Evolutionary conservation across 1,140 invertebrate genomes (phyloP).

Genomic region (Drosophila nebulosa): DNA sequence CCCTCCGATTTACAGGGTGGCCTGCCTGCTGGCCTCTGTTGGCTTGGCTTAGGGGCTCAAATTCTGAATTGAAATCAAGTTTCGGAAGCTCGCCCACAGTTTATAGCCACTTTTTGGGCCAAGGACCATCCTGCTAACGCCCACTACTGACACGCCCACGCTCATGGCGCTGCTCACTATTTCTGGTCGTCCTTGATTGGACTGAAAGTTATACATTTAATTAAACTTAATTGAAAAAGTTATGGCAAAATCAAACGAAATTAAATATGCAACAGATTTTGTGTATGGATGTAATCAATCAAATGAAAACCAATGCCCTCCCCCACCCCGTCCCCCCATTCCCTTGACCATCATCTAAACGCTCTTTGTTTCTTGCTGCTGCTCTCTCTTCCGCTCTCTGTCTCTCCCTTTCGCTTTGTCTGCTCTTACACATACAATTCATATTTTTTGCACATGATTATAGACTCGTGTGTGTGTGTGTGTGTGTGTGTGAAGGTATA

Average conservation of each 20-base stretch:
- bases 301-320: constrained; percentile 24
- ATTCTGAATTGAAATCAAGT: neutral
- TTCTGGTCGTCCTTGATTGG: neutral
- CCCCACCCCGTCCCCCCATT: no score
- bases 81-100: neutral
- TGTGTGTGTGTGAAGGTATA: constrained; percentile 38
- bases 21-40: no score
- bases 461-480: neutral
- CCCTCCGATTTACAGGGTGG: no score
- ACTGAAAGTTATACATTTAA: constrained; percentile 62
- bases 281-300: constrained; percentile 45
- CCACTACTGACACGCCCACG: neutral
- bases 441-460: neutral
- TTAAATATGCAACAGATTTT: constrained; percentile 74
- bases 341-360: no score
- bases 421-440: constrained; percentile 2
- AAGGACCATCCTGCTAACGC: neutral
- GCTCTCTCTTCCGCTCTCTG: no score
- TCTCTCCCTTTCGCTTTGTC: no score
- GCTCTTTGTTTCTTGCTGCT: neutral
- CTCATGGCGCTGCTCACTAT: neutral
- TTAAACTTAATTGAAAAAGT: constrained; percentile 75
- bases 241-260: constrained; percentile 69
- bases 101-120: neutral
- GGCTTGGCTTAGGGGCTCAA: no score